Conservation (phyloP, 1,140 invertebrate genomes). For the Drosophila pseudoananassae region DNA sequence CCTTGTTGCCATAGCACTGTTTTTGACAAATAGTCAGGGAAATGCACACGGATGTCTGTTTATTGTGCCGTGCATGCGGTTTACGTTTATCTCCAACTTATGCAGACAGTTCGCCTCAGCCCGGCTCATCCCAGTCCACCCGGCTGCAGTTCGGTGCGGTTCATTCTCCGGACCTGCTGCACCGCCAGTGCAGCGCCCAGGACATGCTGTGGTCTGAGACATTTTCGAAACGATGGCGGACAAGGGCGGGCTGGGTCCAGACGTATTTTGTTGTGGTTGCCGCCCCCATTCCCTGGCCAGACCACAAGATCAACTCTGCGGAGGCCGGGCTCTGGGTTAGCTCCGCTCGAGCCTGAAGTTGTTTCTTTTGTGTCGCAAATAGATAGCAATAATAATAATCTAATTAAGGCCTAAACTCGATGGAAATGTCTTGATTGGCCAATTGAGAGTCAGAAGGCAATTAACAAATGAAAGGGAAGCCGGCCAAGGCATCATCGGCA, state of each 20-base stretch:
- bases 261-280: constrained; percentile 76
- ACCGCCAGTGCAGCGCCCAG: constrained; percentile 18
- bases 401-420: constrained; percentile 64
- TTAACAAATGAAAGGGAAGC: constrained; percentile 19
- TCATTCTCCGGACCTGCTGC: constrained; percentile 9
- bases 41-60: constrained; percentile 82
- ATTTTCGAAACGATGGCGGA: constrained; percentile 39
- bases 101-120: constrained; percentile 67
- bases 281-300: constrained; percentile 35
- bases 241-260: constrained; percentile 47
- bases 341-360: constrained; percentile 28
- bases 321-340: constrained; percentile 41
- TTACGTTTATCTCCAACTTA: constrained; percentile 82
- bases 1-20: constrained; percentile 76
- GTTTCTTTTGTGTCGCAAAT: constrained; percentile 38
- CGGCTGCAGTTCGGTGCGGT: constrained; percentile 22
- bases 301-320: constrained; percentile 62
- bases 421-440: constrained; percentile 30
- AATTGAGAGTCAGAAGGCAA: constrained; percentile 36
- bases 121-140: background rate
- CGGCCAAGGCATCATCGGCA: background rate
- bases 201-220: constrained; percentile 72
- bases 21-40: constrained; percentile 82
- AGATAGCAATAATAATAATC: constrained; percentile 76
- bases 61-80: constrained; percentile 81